Evolutionary conservation across 2,888 invertebrate genomes (phyloP).

Genomic region (Idaea aversata): DNA sequence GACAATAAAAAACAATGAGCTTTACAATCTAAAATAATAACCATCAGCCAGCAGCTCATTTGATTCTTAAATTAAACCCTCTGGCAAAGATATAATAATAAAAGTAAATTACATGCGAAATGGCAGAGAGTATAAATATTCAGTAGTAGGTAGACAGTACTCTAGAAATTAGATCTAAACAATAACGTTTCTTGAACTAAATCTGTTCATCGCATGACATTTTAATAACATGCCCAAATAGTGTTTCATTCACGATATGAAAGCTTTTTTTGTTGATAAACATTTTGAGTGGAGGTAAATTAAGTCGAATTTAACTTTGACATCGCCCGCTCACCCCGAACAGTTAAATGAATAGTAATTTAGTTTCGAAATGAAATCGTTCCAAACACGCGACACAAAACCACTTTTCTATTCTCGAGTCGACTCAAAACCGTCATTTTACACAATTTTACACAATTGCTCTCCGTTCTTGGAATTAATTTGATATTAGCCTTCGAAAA

Average conservation of each 20-base stretch:
- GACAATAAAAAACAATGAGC: neutral
- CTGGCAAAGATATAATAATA: slow-evolving; percentile 1
- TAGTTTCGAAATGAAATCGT: slow-evolving; percentile 78
- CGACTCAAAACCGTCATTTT: slow-evolving; percentile 76
- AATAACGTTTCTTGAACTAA: neutral
- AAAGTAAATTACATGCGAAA: neutral
- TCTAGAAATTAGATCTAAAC: neutral
- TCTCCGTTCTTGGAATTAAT: slow-evolving; percentile 78
- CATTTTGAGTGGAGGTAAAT: slow-evolving; percentile 43
- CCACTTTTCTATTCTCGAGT: slow-evolving; percentile 78
- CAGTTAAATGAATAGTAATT: slow-evolving; percentile 80
- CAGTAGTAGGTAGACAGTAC: neutral
- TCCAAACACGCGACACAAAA: slow-evolving; percentile 76
- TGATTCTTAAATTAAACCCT: neutral
- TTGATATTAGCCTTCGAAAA: slow-evolving; percentile 79
- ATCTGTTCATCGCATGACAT: neutral
- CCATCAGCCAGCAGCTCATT: neutral
- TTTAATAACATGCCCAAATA: slow-evolving; percentile 16
- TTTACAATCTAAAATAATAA: neutral
- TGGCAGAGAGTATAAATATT: neutral
- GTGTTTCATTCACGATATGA: slow-evolving; percentile 12
- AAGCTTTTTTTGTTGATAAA: slow-evolving; percentile 25
- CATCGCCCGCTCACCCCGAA: slow-evolving; percentile 66
- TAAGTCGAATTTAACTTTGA: slow-evolving; percentile 68
- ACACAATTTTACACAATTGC: slow-evolving; percentile 80